A percentile compares a stretch with the other conserved stretches of the same genome.
phyloP scores from a whole-genome alignment of 2,888 invertebrate species.

The Neelides folsomi region DNA sequence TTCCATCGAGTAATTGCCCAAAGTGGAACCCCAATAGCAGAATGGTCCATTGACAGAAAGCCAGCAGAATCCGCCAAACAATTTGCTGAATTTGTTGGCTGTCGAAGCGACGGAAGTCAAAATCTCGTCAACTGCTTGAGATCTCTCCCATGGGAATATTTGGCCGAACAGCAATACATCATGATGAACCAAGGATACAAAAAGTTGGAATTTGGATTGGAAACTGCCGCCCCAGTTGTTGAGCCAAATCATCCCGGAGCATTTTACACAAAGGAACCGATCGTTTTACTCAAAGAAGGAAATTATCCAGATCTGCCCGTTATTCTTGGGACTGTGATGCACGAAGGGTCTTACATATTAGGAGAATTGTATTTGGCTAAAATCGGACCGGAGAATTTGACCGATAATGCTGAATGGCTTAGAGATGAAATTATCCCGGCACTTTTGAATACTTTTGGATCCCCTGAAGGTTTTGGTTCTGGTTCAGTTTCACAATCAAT shows the following conservation, averaged over 20 bases:
- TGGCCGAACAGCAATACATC: background rate
- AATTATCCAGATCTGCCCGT: slow-evolving; percentile 16
- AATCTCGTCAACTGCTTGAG: slow-evolving; percentile 9
- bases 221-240: slow-evolving; percentile 11
- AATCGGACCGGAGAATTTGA: slow-evolving; percentile 6
- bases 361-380: slow-evolving; percentile 11
- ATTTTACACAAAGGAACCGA: slow-evolving; percentile 15
- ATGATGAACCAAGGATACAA: slow-evolving; percentile 5
- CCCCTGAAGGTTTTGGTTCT: slow-evolving; percentile 5
- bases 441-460: slow-evolving; percentile 9
- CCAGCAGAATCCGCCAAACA: slow-evolving; percentile 1
- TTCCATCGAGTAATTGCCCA: too few species aligned
- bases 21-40: too few species aligned
- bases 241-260: slow-evolving; percentile 21
- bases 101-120: slow-evolving; percentile 7
- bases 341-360: slow-evolving; percentile 15
- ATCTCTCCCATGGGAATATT: slow-evolving; percentile 4
- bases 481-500: slow-evolving; percentile 9
- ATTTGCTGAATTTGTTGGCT: slow-evolving; percentile 7
- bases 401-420: slow-evolving; percentile 13
- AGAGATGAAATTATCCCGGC: slow-evolving; percentile 12
- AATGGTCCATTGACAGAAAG: too few species aligned
- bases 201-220: slow-evolving; percentile 10
- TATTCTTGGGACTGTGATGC: slow-evolving; percentile 16
- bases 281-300: slow-evolving; percentile 12